Conservation (phyloP, 2,888 invertebrate species). For the Prenolepis imparis region DNA sequence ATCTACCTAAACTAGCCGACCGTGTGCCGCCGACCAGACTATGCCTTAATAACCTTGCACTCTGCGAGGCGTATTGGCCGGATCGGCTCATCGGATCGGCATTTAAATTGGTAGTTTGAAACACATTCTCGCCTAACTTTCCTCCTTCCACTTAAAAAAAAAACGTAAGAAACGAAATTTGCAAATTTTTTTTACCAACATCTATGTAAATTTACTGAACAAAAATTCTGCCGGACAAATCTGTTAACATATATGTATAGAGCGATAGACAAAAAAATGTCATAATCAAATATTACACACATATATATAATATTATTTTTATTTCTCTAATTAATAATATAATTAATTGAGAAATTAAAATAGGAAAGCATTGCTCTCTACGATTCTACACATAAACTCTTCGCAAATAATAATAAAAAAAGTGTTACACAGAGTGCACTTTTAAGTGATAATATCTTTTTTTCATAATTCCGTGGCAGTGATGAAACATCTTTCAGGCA, state of each 20-base stretch:
- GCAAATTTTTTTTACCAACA: not conserved
- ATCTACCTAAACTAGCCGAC: constrained; percentile 62
- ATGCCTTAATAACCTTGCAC: constrained; percentile 71
- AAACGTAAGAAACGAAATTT: constrained; percentile 28
- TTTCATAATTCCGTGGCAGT: not conserved
- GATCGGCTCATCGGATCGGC: constrained; percentile 67
- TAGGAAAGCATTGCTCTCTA: not conserved
- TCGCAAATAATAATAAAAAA: constrained; percentile 11
- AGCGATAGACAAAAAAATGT: not conserved
- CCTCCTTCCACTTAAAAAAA: constrained; percentile 51
- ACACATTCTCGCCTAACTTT: constrained; percentile 59
- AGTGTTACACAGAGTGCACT: not conserved
- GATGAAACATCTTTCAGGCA: not conserved
- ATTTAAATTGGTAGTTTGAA: constrained; percentile 69
- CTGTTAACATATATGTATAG: not conserved
- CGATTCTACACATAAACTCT: not conserved
- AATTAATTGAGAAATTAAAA: not conserved
- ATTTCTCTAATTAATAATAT: not conserved
- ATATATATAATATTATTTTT: too few species aligned
- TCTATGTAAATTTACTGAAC: not conserved
- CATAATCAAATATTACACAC: too few species aligned
- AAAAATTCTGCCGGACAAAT: not conserved
- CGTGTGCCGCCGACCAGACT: constrained; percentile 63
- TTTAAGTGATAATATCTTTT: not conserved
- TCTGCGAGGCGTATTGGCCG: constrained; percentile 61